Evolutionary conservation across 1,140 invertebrate genomes (phyloP), one percentile per base, ranked within the genome.

Genomic region (Eriosoma lanigerum): DNA sequence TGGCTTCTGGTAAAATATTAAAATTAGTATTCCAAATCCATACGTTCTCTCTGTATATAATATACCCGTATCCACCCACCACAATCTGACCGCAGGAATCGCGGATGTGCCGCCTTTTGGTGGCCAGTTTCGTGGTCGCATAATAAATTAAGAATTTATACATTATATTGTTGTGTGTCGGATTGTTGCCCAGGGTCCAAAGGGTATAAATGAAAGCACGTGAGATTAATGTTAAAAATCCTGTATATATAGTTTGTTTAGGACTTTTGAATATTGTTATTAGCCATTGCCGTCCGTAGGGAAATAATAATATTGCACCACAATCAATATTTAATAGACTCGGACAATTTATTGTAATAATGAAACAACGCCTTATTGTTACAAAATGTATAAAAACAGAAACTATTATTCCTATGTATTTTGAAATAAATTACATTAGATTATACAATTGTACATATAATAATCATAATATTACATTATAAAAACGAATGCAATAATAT

Each of bases 141-240:
- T 78, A 60, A 78, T 78, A 78, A 62, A 78, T 78, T 78, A 78
- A 78, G 75, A 78, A 78, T 62, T 78, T 62, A 78, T 78, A 62
- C 75, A 26, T 60, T 78, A 60, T 78, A 60, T 62, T 78, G 38
- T 62, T 62, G 56, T 78, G 38, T 60, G 38, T 46, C 73, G 72
- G 50, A 5, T 68, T n/a, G 66, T 68, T 68, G 10, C 38, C 72
- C 32, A 26, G 56, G 38, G 54, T 60, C 75, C 56, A 78, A 78
- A 78, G 56, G 75, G 56, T 78, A 78, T 62, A 78, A 58, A 78
- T 60, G 32, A 78, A 78, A 78, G 75, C 75, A 62, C 75, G 75
- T 78, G 75, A 78, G 75, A 78, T 78, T 78, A 78, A 78, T 78
- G 75, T 46, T 78, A 78, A 78, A 78, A 78, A 78, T 78, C 75